Evolutionary conservation across 2,113 vertebrate genomes (phyloP).

Genomic region (Acanthochromis polyacanthus): DNA sequence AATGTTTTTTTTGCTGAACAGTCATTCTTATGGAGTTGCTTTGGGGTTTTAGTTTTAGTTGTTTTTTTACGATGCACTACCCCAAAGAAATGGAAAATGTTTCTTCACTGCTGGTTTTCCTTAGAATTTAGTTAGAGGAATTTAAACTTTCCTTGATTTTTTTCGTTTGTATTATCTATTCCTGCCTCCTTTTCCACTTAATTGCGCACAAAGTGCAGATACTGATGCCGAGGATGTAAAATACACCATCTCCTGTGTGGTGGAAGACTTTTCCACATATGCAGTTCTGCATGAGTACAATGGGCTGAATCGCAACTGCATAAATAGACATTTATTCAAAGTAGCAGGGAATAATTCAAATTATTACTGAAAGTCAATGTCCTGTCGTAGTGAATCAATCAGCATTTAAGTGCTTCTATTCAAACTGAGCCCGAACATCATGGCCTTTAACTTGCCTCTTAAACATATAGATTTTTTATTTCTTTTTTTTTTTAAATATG

Average conservation of each 20-base stretch:
- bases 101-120: no score
- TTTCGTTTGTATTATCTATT: not conserved
- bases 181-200: not conserved
- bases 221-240: no score
- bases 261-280: not conserved
- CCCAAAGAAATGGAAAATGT: no score
- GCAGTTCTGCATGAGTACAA: not conserved
- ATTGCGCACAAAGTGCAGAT: no score
- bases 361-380: not conserved
- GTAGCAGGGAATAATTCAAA: slow-evolving; percentile 9
- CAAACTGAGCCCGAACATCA: slow-evolving; percentile 20
- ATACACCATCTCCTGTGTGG: no score
- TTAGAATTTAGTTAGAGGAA: no score
- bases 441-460: slow-evolving; percentile 6
- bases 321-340: slow-evolving; percentile 6
- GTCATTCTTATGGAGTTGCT: no score
- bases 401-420: slow-evolving; percentile 6
- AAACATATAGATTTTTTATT: not conserved
- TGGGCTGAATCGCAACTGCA: not conserved
- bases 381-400: not conserved
- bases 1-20: no score
- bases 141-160: not conserved
- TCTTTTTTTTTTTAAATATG: no score
- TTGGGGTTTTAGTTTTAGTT: no score
- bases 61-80: no score